Conservation (phyloP, 2,113 vertebrate species). For the Corynorhinus townsendii region DNA sequence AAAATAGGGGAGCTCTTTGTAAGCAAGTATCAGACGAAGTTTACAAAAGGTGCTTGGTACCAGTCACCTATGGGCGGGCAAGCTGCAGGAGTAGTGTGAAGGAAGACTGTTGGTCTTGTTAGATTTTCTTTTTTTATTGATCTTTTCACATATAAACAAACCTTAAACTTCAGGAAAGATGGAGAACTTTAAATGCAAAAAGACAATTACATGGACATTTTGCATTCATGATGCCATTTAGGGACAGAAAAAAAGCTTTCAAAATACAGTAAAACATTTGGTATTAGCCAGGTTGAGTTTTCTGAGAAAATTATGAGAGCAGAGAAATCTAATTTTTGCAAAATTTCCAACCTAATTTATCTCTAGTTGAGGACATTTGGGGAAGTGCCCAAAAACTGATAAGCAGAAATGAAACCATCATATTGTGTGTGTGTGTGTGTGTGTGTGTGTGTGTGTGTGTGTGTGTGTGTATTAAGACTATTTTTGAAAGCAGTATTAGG, state of each 20-base stretch:
- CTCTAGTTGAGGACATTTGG: neutral
- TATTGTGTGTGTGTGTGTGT: too few species aligned
- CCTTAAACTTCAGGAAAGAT: neutral
- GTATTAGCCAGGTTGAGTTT: neutral
- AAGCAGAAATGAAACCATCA: neutral
- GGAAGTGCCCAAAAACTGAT: neutral
- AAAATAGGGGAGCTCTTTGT: neutral
- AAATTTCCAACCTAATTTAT: neutral
- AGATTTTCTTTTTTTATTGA: neutral
- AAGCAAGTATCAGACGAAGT: accelerated
- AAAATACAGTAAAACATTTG: neutral
- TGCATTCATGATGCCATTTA: slow-evolving; percentile 1
- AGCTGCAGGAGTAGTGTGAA: neutral
- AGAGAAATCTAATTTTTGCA: slow-evolving; percentile 25
- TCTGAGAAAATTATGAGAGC: neutral
- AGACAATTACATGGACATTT: slow-evolving; percentile 14
- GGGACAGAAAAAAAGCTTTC: slow-evolving; percentile 9
- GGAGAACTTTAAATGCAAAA: neutral
- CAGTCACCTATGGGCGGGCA: neutral
- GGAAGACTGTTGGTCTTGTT: neutral
- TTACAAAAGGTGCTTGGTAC: neutral
- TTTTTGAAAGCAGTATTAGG: neutral
- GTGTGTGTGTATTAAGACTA: neutral
- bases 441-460: too few species aligned
- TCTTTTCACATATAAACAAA: neutral